Evolutionary conservation across 2,888 invertebrate species (phyloP), one percentile per base, ranked within the genome.

Genomic region (Mantis religiosa): DNA sequence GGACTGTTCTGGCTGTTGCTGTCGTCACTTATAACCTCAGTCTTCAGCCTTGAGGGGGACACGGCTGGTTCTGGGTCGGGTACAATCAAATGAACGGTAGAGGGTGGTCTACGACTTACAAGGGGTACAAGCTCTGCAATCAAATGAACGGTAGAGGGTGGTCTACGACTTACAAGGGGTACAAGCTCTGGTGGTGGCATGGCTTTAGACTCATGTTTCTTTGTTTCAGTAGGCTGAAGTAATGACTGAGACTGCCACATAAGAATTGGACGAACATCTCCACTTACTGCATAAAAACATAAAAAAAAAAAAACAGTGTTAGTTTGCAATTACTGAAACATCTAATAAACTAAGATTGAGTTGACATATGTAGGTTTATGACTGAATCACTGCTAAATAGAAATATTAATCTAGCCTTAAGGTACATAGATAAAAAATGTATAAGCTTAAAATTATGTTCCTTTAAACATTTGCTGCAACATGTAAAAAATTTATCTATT

Each of bases 71-170:
- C 85, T 41, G 85, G 30, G 20, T 85, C 88, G n/a, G 88, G 82
- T 6, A 85, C 71, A 28, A 87, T 87, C 30, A 89, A 28, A 47
- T 27, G 88, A 15, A 84, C n/a, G 28, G 89, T 93, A 82, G 94
- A 93, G 41, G 96, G 95, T 71, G 96, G 94, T 9, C 97, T 94
- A 28, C 96, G 94, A 90, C 95, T 94, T 71, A 96, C 94, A 91
- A 95, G 93, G 89, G 96, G 94, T 91, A 95, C 94, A 91, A 94
- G 93, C 88, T 94, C 94, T 28, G 95, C n/a, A n/a, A n/a, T n/a
- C n/a, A n/a, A n/a, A n/a, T n/a, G n/a, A n/a, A n/a, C n/a, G n/a
- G n/a, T 94, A 82, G 94, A 93, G 41, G 96, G 95, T 71, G 96
- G 94, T 9, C 97, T 94, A 28, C 96, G 94, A 90, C 95, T 94